Evolutionary conservation across 2,113 vertebrate species (phyloP).

Genomic region (Elephantulus edwardii): DNA sequence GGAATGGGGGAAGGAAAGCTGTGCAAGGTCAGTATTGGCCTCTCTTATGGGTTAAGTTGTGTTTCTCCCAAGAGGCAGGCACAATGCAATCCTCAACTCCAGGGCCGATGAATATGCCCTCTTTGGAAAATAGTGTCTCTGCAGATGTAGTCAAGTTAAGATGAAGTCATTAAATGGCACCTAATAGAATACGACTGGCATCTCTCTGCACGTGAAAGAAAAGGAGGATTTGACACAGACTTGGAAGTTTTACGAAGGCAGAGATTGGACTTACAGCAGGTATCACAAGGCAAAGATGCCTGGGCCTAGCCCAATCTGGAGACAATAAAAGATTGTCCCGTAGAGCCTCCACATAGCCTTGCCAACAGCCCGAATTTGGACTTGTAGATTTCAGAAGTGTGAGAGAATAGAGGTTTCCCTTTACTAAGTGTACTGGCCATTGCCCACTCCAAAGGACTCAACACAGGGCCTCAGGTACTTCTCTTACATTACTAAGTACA

Average conservation of each 20-base stretch:
- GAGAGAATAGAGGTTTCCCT: neutral
- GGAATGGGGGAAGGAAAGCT: neutral
- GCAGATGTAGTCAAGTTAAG: neutral
- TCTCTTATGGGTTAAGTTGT: neutral
- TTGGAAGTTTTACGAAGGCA: neutral
- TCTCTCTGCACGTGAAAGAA: neutral
- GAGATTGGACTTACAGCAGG: neutral
- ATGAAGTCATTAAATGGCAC: neutral
- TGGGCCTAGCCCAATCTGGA: neutral
- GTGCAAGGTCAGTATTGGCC: neutral
- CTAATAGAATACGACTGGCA: neutral
- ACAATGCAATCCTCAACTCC: neutral
- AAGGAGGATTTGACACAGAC: neutral
- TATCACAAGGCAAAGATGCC: neutral
- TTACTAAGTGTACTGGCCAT: neutral
- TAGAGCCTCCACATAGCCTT: neutral
- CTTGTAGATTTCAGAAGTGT: neutral
- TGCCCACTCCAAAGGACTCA: neutral
- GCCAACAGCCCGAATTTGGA: neutral
- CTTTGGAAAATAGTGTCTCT: neutral
- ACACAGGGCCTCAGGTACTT: neutral
- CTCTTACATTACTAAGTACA: too few species aligned
- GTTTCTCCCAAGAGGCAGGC: neutral
- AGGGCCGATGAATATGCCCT: neutral
- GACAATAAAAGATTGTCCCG: neutral